Evolutionary conservation across 2,888 invertebrate species (phyloP), one percentile per base, ranked within the genome.

Genomic region (Crepidodera aurea): DNA sequence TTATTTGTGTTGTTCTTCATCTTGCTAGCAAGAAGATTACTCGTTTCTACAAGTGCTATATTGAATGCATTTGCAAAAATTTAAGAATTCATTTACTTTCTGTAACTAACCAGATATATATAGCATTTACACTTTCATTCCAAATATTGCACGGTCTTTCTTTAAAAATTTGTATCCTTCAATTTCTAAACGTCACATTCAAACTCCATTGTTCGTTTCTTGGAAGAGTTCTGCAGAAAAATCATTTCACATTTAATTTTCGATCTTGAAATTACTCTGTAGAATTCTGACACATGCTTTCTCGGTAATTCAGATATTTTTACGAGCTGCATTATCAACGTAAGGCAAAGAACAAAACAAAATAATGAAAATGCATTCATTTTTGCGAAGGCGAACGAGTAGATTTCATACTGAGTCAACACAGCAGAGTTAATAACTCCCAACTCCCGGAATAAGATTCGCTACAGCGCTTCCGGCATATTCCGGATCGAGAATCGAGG

Each of bases 321-420:
- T 67, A 69, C 67, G 64, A 60, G 68, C 69, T 68, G 69, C 66
- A 72, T 71, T 69, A 71, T 71, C 71, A 73, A 71, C 69, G 73
- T 68, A 69, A 69, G 68, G 65, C 68, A 60, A 67, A 68, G 60
- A 56, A 75, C 71, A 73, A 74, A 73, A 70, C 72, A 61, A 70
- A 72, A 74, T 73, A 75, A 77, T 75, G 76, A 72, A 77, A 77
- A 77, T 77, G 77, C 77, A 77, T 77, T 78, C 78, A 74, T 76
- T 77, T 77, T 72, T 69, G 69, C 70, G 75, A 73, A 74, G 57
- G 70, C 69, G 75, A 73, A 73, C 74, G 74, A 73, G 75, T 73
- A 69, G 67, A 68, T 72, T 72, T 68, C 67, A 71, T 74, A 70
- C 69, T 69, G 66, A 70, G 60, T 61, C 71, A 73, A 69, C 67